These are phyloP conservation scores for Tubulanus polymorphus DNA, from an alignment of 2,888 invertebrate genomes.

Conservation along the genomic window DNA sequence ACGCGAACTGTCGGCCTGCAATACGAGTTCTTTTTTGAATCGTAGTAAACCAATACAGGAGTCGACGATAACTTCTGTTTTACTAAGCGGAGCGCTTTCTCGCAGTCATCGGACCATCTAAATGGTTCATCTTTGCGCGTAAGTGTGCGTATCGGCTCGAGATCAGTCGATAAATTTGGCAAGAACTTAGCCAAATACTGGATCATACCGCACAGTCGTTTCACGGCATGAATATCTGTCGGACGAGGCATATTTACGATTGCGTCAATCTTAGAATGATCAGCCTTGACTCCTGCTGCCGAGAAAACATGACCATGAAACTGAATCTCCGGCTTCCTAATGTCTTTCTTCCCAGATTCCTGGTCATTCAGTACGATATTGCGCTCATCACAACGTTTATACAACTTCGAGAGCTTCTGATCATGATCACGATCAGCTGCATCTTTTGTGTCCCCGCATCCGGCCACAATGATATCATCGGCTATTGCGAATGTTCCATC, in stretches of 20 bases:
- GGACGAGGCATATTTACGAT: constrained; percentile 17
- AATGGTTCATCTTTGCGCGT: constrained; percentile 8
- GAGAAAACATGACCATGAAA: constrained; percentile 22
- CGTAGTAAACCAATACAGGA: constrained; percentile 6
- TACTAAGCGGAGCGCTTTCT: neutral
- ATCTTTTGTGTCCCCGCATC: constrained; percentile 11
- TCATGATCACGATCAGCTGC: constrained; percentile 8
- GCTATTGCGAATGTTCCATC: neutral
- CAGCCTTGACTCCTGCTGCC: constrained; percentile 17
- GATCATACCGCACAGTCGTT: constrained; percentile 22
- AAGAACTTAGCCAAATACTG: constrained; percentile 17
- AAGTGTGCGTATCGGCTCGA: constrained; percentile 13
- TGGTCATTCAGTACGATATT: constrained; percentile 12
- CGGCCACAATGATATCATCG: constrained; percentile 9
- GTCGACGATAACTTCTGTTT: constrained; percentile 5
- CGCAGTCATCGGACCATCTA: constrained; percentile 6
- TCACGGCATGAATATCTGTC: constrained; percentile 19
- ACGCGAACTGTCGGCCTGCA: constrained; percentile 6
- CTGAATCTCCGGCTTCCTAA: neutral
- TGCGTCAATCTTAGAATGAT: constrained; percentile 18
- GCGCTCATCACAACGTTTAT: constrained; percentile 13
- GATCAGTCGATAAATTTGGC: constrained; percentile 5
- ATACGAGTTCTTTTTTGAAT: neutral
- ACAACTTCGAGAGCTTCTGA: constrained; percentile 9
- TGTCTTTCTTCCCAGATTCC: constrained; percentile 3